phyloP scores from a whole-genome alignment of 2,113 vertebrate species.

The Ammospiza caudacuta region DNA sequence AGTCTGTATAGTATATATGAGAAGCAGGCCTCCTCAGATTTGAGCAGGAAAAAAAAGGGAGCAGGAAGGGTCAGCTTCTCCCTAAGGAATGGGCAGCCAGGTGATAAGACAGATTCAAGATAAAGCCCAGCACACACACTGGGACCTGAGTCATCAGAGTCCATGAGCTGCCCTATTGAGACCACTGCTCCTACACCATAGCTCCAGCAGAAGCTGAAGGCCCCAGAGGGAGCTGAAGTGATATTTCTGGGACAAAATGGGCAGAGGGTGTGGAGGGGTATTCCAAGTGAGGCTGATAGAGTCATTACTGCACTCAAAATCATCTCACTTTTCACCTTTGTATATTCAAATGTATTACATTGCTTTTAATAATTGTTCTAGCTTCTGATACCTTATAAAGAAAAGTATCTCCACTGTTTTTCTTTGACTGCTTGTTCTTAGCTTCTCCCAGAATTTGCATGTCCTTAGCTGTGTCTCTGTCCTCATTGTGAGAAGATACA shows the following conservation, averaged over 20 bases:
- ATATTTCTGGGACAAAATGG: background rate
- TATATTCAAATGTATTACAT: background rate
- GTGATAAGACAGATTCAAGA: background rate
- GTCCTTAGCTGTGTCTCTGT: background rate
- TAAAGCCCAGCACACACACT: background rate
- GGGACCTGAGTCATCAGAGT: background rate
- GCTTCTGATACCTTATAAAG: background rate
- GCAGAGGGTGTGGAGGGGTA: background rate
- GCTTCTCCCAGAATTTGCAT: background rate
- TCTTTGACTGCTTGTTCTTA: background rate
- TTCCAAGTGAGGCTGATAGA: background rate
- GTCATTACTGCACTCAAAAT: background rate
- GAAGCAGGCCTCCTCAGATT: background rate
- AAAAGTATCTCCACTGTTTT: background rate
- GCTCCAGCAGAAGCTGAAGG: background rate
- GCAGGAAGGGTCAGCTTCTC: background rate
- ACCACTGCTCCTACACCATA: background rate
- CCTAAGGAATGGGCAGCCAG: background rate
- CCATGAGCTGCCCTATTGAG: background rate
- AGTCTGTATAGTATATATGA: background rate
- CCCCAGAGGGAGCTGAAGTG: background rate
- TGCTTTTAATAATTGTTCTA: background rate
- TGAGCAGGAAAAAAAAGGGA: background rate
- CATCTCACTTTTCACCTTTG: background rate
- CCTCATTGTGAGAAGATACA: background rate